Conservation (phyloP, 2,113 vertebrate genomes). For the Onychostruthus taczanowskii region DNA sequence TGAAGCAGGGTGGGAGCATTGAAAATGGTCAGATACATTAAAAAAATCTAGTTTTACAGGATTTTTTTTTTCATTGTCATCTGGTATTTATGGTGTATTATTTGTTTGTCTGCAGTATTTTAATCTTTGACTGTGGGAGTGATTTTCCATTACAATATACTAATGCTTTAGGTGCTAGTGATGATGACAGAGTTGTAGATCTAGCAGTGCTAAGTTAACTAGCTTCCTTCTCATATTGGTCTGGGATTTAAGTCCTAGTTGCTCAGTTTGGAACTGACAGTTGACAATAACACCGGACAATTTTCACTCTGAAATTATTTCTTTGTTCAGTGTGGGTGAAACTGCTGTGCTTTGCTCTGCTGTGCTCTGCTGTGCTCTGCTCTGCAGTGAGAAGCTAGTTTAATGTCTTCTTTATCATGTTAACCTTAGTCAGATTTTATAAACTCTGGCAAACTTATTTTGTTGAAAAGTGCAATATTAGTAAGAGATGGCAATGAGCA, state of each 20-base stretch:
- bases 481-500: background rate
- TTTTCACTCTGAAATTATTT: background rate
- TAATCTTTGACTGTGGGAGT: constrained; percentile 27
- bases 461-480: background rate
- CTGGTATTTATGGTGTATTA: background rate
- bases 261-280: background rate
- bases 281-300: background rate
- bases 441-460: background rate
- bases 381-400: background rate
- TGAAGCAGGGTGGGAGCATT: background rate
- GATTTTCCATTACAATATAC: constrained; percentile 39
- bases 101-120: constrained; percentile 16
- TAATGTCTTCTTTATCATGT: background rate
- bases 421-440: background rate
- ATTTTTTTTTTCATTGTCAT: background rate
- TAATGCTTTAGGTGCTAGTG: constrained; percentile 1
- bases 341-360: background rate
- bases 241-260: background rate
- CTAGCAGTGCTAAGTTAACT: background rate
- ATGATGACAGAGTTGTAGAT: constrained; percentile 3
- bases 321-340: background rate
- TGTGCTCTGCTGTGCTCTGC: background rate
- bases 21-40: background rate
- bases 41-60: background rate
- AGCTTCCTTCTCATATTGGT: background rate